phyloP scores from a whole-genome alignment of 2,888 invertebrate genomes.

The Agelastica alni region DNA sequence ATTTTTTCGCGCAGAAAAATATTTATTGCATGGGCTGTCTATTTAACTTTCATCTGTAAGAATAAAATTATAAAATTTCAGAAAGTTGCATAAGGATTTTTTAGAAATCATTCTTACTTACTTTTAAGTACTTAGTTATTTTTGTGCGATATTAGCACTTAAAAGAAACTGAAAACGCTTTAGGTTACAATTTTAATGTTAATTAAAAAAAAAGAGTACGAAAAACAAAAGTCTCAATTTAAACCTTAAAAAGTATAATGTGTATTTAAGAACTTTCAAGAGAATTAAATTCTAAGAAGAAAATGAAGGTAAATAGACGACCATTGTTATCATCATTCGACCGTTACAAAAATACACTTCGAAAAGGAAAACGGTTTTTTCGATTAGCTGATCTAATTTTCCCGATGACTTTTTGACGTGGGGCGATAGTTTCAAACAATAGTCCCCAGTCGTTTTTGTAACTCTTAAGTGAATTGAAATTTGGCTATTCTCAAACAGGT shows the following conservation, averaged over 20 bases:
- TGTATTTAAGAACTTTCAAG: constrained; percentile 1
- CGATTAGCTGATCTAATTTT: constrained; percentile 12
- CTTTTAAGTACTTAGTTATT: no score
- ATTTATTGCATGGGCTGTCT: no score
- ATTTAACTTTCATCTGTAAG: no score
- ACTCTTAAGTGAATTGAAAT: constrained; percentile 16
- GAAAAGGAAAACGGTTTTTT: background rate
- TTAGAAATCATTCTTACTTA: no score
- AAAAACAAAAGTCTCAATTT: background rate
- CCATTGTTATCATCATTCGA: background rate
- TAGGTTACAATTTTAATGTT: background rate
- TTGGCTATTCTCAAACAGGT: constrained; percentile 1
- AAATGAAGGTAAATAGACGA: constrained; percentile 2
- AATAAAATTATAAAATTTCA: no score
- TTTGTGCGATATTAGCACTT: no score
- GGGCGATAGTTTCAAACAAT: constrained; percentile 7
- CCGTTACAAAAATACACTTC: constrained; percentile 5
- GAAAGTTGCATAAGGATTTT: no score
- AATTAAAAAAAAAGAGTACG: background rate
- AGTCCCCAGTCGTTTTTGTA: background rate
- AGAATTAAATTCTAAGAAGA: constrained; percentile 5
- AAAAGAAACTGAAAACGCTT: no score
- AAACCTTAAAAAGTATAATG: background rate
- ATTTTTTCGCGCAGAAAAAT: no score
- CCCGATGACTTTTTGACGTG: constrained; percentile 13